phyloP scores from a whole-genome alignment of 2,113 vertebrate species.

The Agapornis roseicollis region DNA sequence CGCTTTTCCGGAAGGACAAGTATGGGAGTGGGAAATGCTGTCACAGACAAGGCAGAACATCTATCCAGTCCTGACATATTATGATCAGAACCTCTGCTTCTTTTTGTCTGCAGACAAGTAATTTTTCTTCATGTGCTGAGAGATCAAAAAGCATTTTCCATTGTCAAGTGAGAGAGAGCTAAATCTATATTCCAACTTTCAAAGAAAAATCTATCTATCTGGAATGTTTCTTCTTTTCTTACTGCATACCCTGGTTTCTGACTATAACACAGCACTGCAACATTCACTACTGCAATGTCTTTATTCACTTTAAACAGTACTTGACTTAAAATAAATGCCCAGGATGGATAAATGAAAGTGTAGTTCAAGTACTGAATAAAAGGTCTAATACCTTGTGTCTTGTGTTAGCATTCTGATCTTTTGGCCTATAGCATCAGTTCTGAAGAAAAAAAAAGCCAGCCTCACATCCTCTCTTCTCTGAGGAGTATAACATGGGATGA shows the following conservation, averaged over 20 bases:
- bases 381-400: neutral
- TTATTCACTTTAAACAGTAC: neutral
- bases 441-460: rapidly evolving
- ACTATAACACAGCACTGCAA: neutral
- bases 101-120: neutral
- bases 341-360: neutral
- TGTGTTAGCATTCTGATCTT: neutral
- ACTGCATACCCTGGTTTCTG: neutral
- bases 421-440: neutral
- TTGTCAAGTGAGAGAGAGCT: neutral
- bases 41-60: neutral
- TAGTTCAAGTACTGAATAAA: neutral
- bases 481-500: neutral
- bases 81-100: neutral
- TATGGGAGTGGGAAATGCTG: neutral
- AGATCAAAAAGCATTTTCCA: neutral
- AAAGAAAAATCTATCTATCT: neutral
- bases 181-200: neutral
- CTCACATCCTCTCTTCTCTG: neutral
- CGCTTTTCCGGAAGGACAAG: neutral
- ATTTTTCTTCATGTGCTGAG: neutral
- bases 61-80: neutral
- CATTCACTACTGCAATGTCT: neutral
- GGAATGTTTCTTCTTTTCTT: neutral
- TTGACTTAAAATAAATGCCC: neutral